Evolutionary conservation across 1,140 invertebrate species (phyloP).

Genomic region (Idris sp.): DNA sequence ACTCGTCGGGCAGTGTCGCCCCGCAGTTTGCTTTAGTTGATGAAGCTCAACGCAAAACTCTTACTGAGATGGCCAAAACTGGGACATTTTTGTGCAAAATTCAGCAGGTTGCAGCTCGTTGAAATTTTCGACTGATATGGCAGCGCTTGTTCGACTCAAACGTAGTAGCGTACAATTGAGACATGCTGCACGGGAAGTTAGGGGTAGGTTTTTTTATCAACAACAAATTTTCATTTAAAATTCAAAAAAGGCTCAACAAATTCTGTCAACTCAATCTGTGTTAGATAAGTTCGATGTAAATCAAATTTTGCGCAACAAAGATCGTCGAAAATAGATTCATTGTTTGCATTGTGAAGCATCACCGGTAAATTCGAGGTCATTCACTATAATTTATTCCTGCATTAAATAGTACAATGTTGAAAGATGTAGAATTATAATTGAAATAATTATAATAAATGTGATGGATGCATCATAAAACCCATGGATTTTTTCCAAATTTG

Average conservation of each 20-base stretch:
- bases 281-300: too few species aligned
- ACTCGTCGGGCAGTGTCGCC: conserved; percentile 61
- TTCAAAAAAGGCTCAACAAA: too few species aligned
- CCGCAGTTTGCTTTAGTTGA: conserved; percentile 63
- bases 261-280: too few species aligned
- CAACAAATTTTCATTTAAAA: background rate
- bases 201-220: conserved; percentile 72
- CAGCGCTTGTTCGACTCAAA: conserved; percentile 77
- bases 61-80: conserved; percentile 27
- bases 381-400: conserved; percentile 57
- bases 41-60: conserved; percentile 14
- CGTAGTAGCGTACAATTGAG: conserved; percentile 80
- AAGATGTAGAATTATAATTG: too few species aligned
- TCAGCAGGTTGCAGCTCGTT: conserved; percentile 23
- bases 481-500: too few species aligned
- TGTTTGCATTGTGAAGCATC: conserved; percentile 60
- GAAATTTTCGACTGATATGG: conserved; percentile 65
- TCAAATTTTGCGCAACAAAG: conserved; percentile 27
- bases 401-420: background rate
- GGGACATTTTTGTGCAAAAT: conserved; percentile 26
- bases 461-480: too few species aligned
- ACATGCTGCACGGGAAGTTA: conserved; percentile 79
- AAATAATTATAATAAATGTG: too few species aligned
- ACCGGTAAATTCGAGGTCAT: conserved; percentile 66
- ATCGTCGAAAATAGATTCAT: conserved; percentile 47